Base-by-base conservation (phyloP, 2,888 invertebrate genomes). In the Thumatha senex region DNA sequence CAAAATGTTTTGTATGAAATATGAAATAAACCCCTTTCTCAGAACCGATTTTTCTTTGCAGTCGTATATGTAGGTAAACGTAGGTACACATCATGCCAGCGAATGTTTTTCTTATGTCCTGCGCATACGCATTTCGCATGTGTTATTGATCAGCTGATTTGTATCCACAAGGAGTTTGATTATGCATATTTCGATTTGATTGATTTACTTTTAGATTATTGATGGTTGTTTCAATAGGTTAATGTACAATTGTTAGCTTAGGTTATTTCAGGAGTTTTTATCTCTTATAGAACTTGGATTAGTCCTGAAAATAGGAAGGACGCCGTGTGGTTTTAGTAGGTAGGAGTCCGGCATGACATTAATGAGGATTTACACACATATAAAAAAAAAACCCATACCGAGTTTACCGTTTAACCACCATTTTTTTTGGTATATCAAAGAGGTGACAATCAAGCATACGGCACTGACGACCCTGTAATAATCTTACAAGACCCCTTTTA, bases 121-220 rank as follows among this genome's bases (percentile, higher is more conserved):
- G 36, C 50, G 57, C 60, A 52, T 56, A 45, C 52, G 51, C 47
- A 40, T 48, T 47, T 56, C 51, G 52, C 47, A 40, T 53, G 51
- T 24, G 49, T 50, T 46, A 48, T 24, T 54, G 43, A 61, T 58
- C 58, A 58, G 58, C 54, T 63, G 63, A 53, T 63, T 58, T 50
- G 56, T 63, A 61, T 8, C 47, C 66, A 63, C 38, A 0, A 11
- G 34, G 40, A 12, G 39, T 29, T 9, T 24, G 18, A 11, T 13
- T 34, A 13, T 33, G 18, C 5, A 24, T 24, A 24, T 24, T 24
- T 24, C n/a, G 18, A 24, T 24, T 24, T 24, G 18, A 24, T 24
- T 24, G 18, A 24, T 24, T 24, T 24, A 4, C 18, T 4, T 24
- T 35, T 29, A 2, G 44, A 44, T 24, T 46, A 18, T 18, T 24